These are phyloP conservation scores for Drosophila ercepeae DNA, from an alignment of 1,140 invertebrate genomes.

Conservation along the genomic window DNA sequence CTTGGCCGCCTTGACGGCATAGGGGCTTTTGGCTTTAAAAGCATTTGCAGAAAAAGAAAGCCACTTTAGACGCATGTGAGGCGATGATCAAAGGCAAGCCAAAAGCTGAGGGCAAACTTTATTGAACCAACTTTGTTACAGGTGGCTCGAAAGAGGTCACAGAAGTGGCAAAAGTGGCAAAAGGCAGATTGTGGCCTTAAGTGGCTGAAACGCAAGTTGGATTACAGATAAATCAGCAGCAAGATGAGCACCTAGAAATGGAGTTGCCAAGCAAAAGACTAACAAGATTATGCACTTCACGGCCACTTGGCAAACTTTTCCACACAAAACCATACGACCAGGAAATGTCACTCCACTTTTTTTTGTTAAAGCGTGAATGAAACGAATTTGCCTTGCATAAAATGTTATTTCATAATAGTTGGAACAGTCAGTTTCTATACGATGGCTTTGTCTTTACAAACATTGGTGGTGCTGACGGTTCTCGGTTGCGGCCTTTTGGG, in stretches of 20 bases:
- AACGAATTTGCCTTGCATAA: conserved; percentile 2
- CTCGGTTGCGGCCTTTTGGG: not conserved
- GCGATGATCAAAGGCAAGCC: conserved; percentile 47
- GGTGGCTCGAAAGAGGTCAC: conserved; percentile 22
- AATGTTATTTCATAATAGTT: not conserved
- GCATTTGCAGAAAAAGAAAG: conserved; percentile 21
- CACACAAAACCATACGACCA: not conserved
- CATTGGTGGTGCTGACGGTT: conserved; percentile 10
- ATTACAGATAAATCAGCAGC: conserved; percentile 38
- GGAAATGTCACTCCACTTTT: conserved; percentile 10
- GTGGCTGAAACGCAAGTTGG: conserved; percentile 40
- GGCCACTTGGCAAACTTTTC: conserved; percentile 20
- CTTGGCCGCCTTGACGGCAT: not conserved
- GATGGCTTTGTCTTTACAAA: conserved; percentile 6
- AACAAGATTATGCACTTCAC: conserved; percentile 43
- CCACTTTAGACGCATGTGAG: conserved; percentile 39
- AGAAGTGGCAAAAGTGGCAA: conserved; percentile 36
- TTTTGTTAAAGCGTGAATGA: not conserved
- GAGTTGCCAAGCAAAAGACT: conserved; percentile 27
- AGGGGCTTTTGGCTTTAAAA: conserved; percentile 28
- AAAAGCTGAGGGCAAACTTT: conserved; percentile 40
- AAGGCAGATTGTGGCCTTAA: conserved; percentile 37
- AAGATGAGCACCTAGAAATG: conserved; percentile 36
- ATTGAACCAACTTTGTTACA: conserved; percentile 54
- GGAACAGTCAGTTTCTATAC: not conserved